A percentile compares a stretch with the other conserved stretches of the same genome.
These are phyloP conservation scores for Rhynchophorus ferrugineus DNA, from an alignment of 1,140 invertebrate species.

Conservation along the genomic window DNA sequence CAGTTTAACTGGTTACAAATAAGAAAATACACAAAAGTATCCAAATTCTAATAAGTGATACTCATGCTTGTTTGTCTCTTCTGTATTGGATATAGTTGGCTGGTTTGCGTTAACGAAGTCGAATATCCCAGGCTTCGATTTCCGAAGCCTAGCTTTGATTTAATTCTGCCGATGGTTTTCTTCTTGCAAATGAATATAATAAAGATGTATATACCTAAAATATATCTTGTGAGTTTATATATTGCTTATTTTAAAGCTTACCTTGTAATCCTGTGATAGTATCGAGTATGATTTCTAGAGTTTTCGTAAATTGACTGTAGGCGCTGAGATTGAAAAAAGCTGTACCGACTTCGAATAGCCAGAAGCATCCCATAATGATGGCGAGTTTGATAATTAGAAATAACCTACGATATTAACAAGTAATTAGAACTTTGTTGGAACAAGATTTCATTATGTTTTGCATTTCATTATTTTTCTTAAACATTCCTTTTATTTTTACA, in stretches of 20 bases:
- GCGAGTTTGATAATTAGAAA: conserved; percentile 51
- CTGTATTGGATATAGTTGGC: conserved; percentile 5
- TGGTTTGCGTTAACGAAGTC: conserved; percentile 8
- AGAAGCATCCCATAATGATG: conserved; percentile 52
- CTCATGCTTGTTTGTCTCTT: conserved; percentile 11
- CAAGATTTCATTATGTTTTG: too few species aligned
- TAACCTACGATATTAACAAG: conserved; percentile 40
- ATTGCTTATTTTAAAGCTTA: conserved; percentile 1
- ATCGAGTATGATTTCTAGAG: conserved; percentile 26
- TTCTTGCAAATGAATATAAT: conserved; percentile 47
- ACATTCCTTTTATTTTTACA: too few species aligned
- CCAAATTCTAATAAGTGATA: too few species aligned
- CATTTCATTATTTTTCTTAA: too few species aligned
- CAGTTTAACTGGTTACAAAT: too few species aligned
- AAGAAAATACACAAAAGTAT: too few species aligned
- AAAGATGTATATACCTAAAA: conserved; percentile 42
- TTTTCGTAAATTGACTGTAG: conserved; percentile 12
- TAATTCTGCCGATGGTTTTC: conserved; percentile 36
- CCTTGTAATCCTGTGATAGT: conserved; percentile 25
- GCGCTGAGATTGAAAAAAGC: conserved; percentile 24
- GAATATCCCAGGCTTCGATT: conserved; percentile 7
- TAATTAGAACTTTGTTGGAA: conserved; percentile 35
- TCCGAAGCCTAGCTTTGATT: conserved; percentile 7
- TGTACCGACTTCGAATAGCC: conserved; percentile 46
- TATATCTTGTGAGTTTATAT: not conserved